Base-by-base conservation (phyloP, 2,113 vertebrate species). In the Salminus brasiliensis region DNA sequence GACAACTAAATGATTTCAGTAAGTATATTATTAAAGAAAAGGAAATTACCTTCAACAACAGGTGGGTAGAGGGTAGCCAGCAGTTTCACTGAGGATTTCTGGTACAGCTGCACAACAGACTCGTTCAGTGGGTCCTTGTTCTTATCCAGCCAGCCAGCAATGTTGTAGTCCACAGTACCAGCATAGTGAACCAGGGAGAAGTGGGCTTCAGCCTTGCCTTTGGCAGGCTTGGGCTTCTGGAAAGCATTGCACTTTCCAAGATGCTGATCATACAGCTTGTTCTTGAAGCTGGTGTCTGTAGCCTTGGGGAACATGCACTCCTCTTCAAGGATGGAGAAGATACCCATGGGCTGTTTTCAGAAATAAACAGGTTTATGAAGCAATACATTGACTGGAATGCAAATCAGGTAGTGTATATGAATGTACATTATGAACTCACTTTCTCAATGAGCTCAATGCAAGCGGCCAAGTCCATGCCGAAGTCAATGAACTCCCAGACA, bases 391-490 rank as follows among this genome's bases (percentile, higher is more conserved):
- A 12, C 47, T 49, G 12, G 18, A 0, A 49, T 21, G 47, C 1
- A 49, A 18, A 21, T 49, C 18, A 49, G 47, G 21, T 6, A 77
- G 88, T 95, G 45, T 23, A 52, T 34, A 0, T 29, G 45, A 11
- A 76, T 21, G 0, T 49, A 91, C 57, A 21, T 25, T 60, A 66
- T 39, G 1, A 16, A 65, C 7, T 1, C 82, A 96, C 95, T 94
- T 94, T 96, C 85, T 96, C 95, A 90, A 95, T 95, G 15, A 96
- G 95, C 88, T 95, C 95, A 89, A 95, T 96, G 89, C 95, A 96
- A 81, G 95, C 94, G 90, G 94, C 94, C 90, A 95, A 80, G 87
- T 96, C 95, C 95, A 96, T 96, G 0, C 95, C 95, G 49, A 96
- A 96, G 77, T 96, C 95, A 93, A 96, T 96, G 90, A 96, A 96